Evolutionary conservation across 2,888 invertebrate genomes (phyloP).

Genomic region (Lochmaea capreae): DNA sequence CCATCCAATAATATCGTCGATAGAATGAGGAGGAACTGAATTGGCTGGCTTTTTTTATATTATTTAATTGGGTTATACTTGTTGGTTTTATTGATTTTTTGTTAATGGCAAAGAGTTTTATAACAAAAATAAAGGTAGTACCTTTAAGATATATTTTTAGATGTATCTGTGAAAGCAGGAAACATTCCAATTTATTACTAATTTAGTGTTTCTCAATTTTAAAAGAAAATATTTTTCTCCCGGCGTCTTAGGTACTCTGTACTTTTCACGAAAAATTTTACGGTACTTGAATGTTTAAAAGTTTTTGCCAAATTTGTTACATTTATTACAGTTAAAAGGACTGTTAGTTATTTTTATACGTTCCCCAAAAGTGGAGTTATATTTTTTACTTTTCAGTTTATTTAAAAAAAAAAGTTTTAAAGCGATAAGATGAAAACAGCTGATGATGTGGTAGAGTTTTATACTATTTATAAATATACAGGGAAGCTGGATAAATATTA

Average conservation of each 20-base stretch:
- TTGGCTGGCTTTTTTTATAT: constrained; percentile 9
- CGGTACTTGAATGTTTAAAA: background rate
- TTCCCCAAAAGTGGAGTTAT: constrained; percentile 26
- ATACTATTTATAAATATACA: too few species aligned
- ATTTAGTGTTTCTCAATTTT: background rate
- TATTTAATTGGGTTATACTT: constrained; percentile 19
- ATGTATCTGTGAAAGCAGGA: background rate
- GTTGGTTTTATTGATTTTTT: constrained; percentile 20
- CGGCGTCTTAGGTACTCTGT: too few species aligned
- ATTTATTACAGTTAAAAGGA: constrained; percentile 18
- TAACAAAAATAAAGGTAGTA: constrained; percentile 1
- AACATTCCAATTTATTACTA: background rate
- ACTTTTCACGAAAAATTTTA: background rate
- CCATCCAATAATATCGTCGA: too few species aligned
- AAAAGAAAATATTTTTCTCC: background rate
- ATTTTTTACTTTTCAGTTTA: constrained; percentile 14
- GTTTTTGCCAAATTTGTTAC: constrained; percentile 13
- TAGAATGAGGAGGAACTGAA: constrained; percentile 21
- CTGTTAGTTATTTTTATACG: constrained; percentile 35
- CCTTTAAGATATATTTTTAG: too few species aligned
- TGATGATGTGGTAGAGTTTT: background rate
- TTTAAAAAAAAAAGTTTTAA: constrained; percentile 7
- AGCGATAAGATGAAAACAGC: constrained; percentile 9
- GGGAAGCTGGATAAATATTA: too few species aligned
- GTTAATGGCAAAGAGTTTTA: constrained; percentile 12